Evolutionary conservation across 2,113 vertebrate genomes (phyloP), one percentile per base, ranked within the genome.

Genomic region (Notothenia coriiceps): DNA sequence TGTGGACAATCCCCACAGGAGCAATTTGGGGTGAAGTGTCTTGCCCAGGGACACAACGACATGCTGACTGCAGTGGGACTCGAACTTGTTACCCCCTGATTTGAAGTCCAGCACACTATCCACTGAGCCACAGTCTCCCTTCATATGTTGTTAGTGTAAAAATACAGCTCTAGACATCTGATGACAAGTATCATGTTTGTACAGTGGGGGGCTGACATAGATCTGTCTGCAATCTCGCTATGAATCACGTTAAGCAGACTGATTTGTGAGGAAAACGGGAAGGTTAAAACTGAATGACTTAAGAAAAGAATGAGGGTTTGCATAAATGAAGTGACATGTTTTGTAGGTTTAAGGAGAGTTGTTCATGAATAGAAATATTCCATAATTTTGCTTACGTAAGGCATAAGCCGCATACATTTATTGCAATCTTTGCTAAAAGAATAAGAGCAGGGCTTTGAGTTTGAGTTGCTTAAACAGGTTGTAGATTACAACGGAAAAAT

Each of bases 151-250:
- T 68, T 73, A 51, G 64, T 29, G 60, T 76, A 87, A 86, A 90
- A 91, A 85, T 79, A 86, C 77, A 68, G 40, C 62, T 64, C 22
- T 69, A 77, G 79, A 88, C 72, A 85, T 88, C 81, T 74, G 86
- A 77, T 88, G 86, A 88, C 87, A 90, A 59, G 87, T 69, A 89
- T 87, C 85, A 20, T 68, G 82, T 92, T 82, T 64, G 59, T 62
- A 67, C 50, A 69, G 61, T 11, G 25, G 40, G 35, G 35, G 17
- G 50, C 60, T 76, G 66, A 78, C 68, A 72, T 18, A 55, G 71
- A 80, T 77, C 70, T 60, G 69, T 83, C 81, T 83, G 60, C 59
- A 71, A 67, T 64, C 81, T 79, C 61, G 6, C 54, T 8, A 13
- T 73, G 63, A 84, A 84, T 85, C 22, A 80, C 62, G 68, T 18